A percentile compares a stretch with the other conserved stretches of the same genome.
Evolutionary conservation across 2,888 invertebrate species (phyloP).

Genomic region (Drosophila buzzatii): DNA sequence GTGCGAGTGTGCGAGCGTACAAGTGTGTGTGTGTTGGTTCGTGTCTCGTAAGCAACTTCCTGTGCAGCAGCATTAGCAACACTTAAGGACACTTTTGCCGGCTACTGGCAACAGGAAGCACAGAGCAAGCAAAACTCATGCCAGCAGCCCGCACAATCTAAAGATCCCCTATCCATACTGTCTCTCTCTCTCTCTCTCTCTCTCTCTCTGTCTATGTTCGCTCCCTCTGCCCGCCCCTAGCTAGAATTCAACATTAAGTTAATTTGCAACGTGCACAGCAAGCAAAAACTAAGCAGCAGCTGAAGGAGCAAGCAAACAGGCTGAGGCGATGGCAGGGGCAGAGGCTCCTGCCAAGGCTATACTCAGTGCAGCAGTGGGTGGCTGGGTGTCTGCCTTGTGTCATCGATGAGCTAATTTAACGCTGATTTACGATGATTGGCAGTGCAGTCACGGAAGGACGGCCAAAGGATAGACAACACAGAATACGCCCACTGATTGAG

Average conservation of each 20-base stretch:
- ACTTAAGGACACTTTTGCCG: slow-evolving; percentile 78
- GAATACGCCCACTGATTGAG: slow-evolving; percentile 55
- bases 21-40: slow-evolving; percentile 33
- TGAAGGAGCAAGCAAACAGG: not conserved
- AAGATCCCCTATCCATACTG: not conserved
- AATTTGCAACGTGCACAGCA: slow-evolving; percentile 75
- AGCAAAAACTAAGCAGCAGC: slow-evolving; percentile 47
- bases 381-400: slow-evolving; percentile 13
- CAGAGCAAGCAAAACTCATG: slow-evolving; percentile 67
- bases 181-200: not conserved
- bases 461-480: slow-evolving; percentile 6
- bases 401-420: slow-evolving; percentile 72
- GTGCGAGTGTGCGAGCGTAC: slow-evolving; percentile 1
- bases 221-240: not conserved
- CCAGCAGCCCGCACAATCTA: slow-evolving; percentile 36
- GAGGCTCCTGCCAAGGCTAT: not conserved
- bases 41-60: slow-evolving; percentile 77
- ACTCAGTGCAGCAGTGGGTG: not conserved
- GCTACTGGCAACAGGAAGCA: slow-evolving; percentile 56
- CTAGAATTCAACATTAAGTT: slow-evolving; percentile 71
- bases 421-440: slow-evolving; percentile 71
- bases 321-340: too few relatives aligned
- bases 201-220: not conserved
- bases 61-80: slow-evolving; percentile 75
- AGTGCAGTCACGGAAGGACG: slow-evolving; percentile 67